Percentiles rank a stretch among this genome's conserved stretches.
Conservation (phyloP, 2,113 vertebrate genomes). For the Arenaria interpres region DNA sequence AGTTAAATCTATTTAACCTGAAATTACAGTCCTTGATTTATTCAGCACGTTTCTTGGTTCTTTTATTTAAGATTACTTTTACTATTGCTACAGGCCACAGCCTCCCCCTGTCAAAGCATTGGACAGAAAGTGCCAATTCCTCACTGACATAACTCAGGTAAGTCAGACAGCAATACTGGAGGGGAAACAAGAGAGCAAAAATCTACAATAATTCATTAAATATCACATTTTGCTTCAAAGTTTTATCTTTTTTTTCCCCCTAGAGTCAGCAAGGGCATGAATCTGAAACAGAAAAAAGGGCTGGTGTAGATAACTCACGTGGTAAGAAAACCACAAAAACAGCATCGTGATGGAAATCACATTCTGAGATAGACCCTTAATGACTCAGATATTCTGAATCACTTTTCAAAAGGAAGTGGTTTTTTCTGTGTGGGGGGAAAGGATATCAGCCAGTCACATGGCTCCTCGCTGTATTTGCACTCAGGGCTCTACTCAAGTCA, state of each 20-base stretch:
- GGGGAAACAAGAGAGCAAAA: not conserved
- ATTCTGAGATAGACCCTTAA: not conserved
- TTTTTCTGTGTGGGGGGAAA: not conserved
- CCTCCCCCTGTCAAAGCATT: not conserved
- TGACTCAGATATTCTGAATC: slow-evolving; percentile 50
- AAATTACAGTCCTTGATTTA: not conserved
- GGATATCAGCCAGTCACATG: not conserved
- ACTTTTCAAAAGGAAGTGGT: slow-evolving; percentile 38
- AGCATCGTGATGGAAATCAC: not conserved
- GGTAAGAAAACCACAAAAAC: not conserved
- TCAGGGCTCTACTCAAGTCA: not conserved
- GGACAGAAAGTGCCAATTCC: not conserved
- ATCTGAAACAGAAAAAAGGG: not conserved
- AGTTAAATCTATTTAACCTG: not conserved
- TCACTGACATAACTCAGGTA: not conserved
- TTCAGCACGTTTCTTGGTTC: not conserved
- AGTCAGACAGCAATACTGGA: not conserved
- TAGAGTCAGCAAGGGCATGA: not conserved
- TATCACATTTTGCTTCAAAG: not conserved
- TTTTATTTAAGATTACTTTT: not conserved
- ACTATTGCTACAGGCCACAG: not conserved
- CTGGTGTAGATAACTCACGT: not conserved
- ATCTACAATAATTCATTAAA: not conserved
- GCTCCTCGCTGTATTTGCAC: not conserved
- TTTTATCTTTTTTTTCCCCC: not conserved